Base-by-base conservation (phyloP, 2,888 invertebrate species). In the Chrysomela aeneicollis region DNA sequence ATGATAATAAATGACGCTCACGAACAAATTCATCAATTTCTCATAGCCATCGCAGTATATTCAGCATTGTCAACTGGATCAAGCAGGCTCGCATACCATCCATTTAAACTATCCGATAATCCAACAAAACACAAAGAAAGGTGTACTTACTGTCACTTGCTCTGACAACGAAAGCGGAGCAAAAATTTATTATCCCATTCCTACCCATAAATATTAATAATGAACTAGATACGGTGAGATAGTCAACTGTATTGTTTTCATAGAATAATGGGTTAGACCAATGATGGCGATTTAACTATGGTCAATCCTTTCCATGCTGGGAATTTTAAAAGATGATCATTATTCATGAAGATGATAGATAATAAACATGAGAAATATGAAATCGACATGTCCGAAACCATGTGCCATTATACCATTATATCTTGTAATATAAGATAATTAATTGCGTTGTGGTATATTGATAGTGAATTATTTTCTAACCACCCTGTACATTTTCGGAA, bases 171-270 rank as follows among this genome's bases (percentile, higher is more conserved):
- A 49, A 3, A 9, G 57, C 46, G 46, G 46, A 57, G 26, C 57
- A 46, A 18, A 26, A 47, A 57, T 57, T 57, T 57, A 57, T 57
- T 35, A 47, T 57, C n/a, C 42, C 57, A 26, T 30, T 57, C 57
- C 10, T 17, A 57, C 15, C 42, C 47, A 46, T 57, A 57, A 57
- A 57, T 57, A 46, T 46, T 12, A 17, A 57, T 57, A 57, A 57
- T 57, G 55, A 57, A 46, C 57, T 22, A 26, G 17, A 42, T 42
- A 42, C 26, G 6, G 4, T 42, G 4, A 12, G 42, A 57, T 21
- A 47, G 15, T 26, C 57, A 15, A 57, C 51, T 49, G 35, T 59
- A 63, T 52, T 57, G 53, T 66, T 66, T 51, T 53, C 55, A 26
- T 57, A 49, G 47, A 65, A 60, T 59, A 26, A 63, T 65, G 61